phyloP scores from a whole-genome alignment of 2,888 invertebrate species.

The Agonopterix subpropinquella region DNA sequence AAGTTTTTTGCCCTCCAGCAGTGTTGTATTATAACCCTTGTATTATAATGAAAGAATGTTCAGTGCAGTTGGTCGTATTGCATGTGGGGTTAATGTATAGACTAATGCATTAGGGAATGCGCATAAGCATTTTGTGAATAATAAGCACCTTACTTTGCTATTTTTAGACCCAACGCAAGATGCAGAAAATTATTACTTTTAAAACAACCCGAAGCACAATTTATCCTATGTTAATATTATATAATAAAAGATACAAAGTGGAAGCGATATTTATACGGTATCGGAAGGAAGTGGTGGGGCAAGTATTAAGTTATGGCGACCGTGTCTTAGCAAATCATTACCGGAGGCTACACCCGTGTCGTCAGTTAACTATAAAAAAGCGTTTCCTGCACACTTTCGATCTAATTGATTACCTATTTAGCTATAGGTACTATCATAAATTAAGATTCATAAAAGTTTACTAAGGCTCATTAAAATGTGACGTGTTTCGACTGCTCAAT shows the following conservation, averaged over 20 bases:
- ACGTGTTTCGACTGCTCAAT: conserved; percentile 39
- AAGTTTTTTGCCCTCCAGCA: conserved; percentile 49
- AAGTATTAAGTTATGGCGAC: conserved; percentile 50
- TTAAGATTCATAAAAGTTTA: conserved; percentile 42
- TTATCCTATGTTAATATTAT: conserved; percentile 1
- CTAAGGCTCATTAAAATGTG: conserved; percentile 37
- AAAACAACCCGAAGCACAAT: conserved; percentile 10
- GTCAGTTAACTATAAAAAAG: conserved; percentile 21
- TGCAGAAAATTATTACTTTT: conserved; percentile 4
- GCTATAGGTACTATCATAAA: conserved; percentile 40
- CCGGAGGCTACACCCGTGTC: conserved; percentile 23
- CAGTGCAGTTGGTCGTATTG: conserved; percentile 46
- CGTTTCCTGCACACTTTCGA: conserved; percentile 52
- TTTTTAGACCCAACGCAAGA: conserved; percentile 15
- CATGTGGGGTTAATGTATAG: conserved; percentile 61
- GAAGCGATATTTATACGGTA: conserved; percentile 37
- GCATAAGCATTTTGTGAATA: conserved; percentile 24
- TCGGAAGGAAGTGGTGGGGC: conserved; percentile 68
- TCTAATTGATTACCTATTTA: conserved; percentile 50
- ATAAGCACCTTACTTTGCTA: conserved; percentile 18
- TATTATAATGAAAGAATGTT: conserved; percentile 46
- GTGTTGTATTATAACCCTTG: conserved; percentile 63
- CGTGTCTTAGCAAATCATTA: conserved; percentile 60
- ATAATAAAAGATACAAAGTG: conserved; percentile 7
- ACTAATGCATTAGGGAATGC: conserved; percentile 42